Percentiles rank a stretch among this genome's conserved stretches.
Evolutionary conservation across 2,113 vertebrate species (phyloP).

Genomic region (Athene cunicularia): DNA sequence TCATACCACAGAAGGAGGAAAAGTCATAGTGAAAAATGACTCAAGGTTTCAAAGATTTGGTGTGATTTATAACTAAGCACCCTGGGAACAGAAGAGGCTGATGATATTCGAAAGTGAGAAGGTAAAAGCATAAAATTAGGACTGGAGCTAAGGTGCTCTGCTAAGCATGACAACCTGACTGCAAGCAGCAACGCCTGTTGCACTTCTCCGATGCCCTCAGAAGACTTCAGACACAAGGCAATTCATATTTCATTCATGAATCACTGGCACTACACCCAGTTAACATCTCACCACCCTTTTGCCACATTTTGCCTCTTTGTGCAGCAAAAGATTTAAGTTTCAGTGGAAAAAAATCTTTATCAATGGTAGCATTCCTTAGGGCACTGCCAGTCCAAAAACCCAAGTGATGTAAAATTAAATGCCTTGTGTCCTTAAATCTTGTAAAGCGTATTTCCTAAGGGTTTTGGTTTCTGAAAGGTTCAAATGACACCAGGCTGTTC

Average conservation of each 20-base stretch:
- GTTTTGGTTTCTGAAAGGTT: background rate
- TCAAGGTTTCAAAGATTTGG: constrained; percentile 19
- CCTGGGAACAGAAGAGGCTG: background rate
- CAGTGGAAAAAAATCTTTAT: background rate
- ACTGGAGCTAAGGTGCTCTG: background rate
- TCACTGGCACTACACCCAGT: background rate
- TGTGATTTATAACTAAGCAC: background rate
- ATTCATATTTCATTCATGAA: background rate
- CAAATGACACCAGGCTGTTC: background rate
- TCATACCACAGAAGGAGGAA: background rate
- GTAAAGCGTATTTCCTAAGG: background rate
- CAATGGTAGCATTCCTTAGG: background rate
- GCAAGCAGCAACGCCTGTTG: background rate
- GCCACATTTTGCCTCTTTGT: background rate
- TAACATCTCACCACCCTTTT: background rate
- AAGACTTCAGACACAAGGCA: background rate
- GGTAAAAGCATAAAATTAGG: background rate
- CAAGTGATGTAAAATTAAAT: background rate
- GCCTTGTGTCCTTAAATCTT: background rate
- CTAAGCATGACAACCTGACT: background rate
- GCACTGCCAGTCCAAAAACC: background rate
- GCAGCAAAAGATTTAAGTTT: background rate
- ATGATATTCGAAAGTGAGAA: background rate
- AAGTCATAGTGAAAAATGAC: background rate
- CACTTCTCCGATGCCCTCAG: background rate